Conservation (phyloP, 1,140 invertebrate genomes). For the Drosophila obscura region DNA sequence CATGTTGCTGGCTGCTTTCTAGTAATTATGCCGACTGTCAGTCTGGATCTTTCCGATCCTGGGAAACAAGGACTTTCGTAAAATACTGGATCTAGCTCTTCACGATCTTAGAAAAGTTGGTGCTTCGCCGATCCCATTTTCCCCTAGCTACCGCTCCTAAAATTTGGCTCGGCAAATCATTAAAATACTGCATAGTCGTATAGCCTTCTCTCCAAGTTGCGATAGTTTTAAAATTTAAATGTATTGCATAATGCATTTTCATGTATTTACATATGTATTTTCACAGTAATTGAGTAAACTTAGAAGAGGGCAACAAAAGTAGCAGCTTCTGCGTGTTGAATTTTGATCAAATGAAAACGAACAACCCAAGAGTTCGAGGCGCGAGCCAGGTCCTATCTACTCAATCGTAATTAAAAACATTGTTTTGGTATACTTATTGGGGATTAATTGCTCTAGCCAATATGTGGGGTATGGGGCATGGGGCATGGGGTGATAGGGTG, state of each 20-base stretch:
- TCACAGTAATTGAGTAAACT: constrained; percentile 69
- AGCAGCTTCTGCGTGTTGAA: constrained; percentile 40
- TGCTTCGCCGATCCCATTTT: no score
- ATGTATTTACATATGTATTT: constrained; percentile 42
- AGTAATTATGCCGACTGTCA: no score
- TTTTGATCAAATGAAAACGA: constrained; percentile 27
- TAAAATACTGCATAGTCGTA: no score
- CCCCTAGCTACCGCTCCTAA: no score
- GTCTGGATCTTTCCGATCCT: no score
- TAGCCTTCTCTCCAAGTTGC: not conserved
- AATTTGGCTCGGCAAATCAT: no score
- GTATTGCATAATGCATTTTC: constrained; percentile 43
- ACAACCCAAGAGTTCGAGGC: constrained; percentile 8
- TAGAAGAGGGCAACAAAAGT: constrained; percentile 50
- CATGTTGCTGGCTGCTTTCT: no score
- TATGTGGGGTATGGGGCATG: not conserved
- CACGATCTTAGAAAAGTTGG: no score
- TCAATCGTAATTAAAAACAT: constrained; percentile 40
- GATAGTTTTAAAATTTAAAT: constrained; percentile 59
- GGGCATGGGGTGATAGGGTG: not conserved
- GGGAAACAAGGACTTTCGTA: no score
- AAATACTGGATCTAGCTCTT: no score
- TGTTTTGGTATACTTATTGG: constrained; percentile 14
- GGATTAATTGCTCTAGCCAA: constrained; percentile 25
- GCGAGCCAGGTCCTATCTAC: constrained; percentile 16